Base-by-base conservation (phyloP, 2,888 invertebrate species). In the Patella pellucida region DNA sequence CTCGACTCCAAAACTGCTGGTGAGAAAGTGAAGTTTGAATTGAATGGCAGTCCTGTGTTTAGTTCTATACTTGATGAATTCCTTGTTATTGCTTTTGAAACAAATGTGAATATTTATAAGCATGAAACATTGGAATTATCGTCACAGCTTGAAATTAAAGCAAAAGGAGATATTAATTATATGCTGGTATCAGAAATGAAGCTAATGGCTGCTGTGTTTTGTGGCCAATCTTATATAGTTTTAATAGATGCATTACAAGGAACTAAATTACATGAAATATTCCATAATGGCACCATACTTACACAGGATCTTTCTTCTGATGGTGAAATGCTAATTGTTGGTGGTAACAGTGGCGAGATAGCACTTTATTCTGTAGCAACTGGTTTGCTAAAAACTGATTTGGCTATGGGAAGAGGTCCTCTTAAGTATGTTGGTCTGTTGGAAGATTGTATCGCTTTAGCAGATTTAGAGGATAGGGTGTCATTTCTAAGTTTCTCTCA, bases 281-380 rank as follows among this genome's bases (percentile, higher is more conserved):
- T 69, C 15, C 76, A 82, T 52, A 75, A 79, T 69, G 77, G 76
- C 19, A 76, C 79, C 15, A 75, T 85, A 11, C 71, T 72, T 15
- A 74, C 78, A 7, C 78, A 82, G 72, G 78, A 77, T 51, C 77
- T 85, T 2, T 68, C 75, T 11, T 85, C 85, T 84, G 83, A 84
- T 51, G 76, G 83, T 23, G 71, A 78, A 11, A 68, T 79, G 12
- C 77, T 79, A 5, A 62, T 85, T n/a, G 54, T 86, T 27, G 81
- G 82, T n/a, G 83, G 82, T 67, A 52, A 54, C 23, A 76, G 70
- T 41, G 84, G 85, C 31, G 71, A 76, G 52, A 75, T 85, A 7
- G 76, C 71, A 31, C 51, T 86, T 41, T 86, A 81, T 76, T 81
- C 82, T 71, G 50, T 77, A 7, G 72, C 72, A 11, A 76, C 78